Evolutionary conservation across 2,888 invertebrate species (phyloP).

Genomic region (Andricus quercusramuli): DNA sequence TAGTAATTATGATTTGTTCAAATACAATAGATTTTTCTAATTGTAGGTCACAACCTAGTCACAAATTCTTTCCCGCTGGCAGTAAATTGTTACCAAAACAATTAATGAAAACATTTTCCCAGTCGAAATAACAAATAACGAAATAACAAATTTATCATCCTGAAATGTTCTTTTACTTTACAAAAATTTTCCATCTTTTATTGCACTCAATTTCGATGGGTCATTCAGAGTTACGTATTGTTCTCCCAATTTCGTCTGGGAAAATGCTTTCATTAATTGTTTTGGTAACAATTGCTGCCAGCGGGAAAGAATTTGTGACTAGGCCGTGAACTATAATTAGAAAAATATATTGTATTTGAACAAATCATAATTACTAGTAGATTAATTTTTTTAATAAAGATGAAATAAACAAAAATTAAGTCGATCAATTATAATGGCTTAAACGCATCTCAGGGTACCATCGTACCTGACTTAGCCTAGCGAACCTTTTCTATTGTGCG

Average conservation of each 20-base stretch:
- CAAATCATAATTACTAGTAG: background rate
- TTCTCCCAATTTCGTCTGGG: background rate
- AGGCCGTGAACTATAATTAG: background rate
- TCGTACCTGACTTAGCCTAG: no score
- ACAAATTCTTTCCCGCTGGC: conserved; percentile 1
- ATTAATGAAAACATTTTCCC: background rate
- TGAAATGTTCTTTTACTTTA: background rate
- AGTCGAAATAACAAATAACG: no score
- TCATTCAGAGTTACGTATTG: background rate
- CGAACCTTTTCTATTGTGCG: no score
- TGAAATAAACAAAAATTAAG: background rate
- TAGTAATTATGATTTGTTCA: background rate
- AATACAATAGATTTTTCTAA: background rate
- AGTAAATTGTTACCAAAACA: background rate
- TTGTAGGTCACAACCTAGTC: background rate
- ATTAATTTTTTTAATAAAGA: background rate
- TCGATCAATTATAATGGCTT: background rate
- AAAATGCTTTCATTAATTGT: background rate
- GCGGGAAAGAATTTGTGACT: background rate
- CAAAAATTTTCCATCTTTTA: background rate
- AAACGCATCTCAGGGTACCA: no score
- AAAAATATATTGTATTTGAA: background rate
- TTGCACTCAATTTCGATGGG: background rate
- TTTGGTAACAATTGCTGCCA: background rate
- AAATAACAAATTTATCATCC: background rate